These are phyloP conservation scores for Lasioglossum morio DNA, from an alignment of 2,888 invertebrate genomes.

Conservation along the genomic window DNA sequence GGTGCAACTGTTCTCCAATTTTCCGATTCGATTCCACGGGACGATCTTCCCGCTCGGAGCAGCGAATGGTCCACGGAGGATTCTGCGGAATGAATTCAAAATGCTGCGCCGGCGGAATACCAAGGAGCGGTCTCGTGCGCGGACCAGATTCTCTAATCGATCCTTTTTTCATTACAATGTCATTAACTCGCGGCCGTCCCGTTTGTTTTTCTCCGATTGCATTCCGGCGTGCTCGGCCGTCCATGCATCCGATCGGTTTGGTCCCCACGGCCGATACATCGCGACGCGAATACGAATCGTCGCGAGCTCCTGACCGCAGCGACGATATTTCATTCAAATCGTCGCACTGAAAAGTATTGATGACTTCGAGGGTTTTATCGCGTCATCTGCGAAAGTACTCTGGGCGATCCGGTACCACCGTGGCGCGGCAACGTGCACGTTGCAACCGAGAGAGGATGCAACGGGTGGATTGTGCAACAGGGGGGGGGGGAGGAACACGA, in stretches of 20 bases:
- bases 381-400: conserved; percentile 70
- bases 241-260: conserved; percentile 12
- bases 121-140: conserved; percentile 11
- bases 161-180: conserved; percentile 67
- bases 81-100: conserved; percentile 47
- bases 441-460: neutral
- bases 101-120: conserved; percentile 49
- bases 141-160: conserved; percentile 54
- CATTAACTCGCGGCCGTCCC: conserved; percentile 55
- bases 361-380: conserved; percentile 74
- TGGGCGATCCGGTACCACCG: conserved; percentile 56
- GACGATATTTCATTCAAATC: conserved; percentile 75
- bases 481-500: neutral
- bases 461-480: neutral
- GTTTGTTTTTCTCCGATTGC: conserved; percentile 58
- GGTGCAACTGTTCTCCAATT: neutral
- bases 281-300: conserved; percentile 62
- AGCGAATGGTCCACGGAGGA: neutral
- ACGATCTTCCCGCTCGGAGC: neutral
- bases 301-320: conserved; percentile 39
- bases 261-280: conserved; percentile 27
- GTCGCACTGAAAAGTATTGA: conserved; percentile 75
- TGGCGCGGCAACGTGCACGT: conserved; percentile 13
- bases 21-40: neutral
- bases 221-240: conserved; percentile 41